Base-by-base conservation (phyloP, 2,888 invertebrate genomes). In the Phortica okadai region DNA sequence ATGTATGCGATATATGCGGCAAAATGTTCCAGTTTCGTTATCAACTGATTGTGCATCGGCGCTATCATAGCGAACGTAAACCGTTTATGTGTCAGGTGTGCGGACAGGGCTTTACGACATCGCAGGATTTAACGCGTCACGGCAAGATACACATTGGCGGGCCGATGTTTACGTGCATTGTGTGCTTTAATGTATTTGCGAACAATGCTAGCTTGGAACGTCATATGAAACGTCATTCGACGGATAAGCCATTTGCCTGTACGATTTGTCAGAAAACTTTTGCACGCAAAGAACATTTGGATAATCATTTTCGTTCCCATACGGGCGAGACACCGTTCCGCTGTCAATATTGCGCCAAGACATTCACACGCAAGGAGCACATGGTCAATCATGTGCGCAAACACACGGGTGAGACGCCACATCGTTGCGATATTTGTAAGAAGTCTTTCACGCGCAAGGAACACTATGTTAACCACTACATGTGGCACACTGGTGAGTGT, bases 21-120 rank as follows among this genome's bases (percentile, higher is more conserved):
- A 96, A 97, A 92, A 95, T 96, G 92, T 97, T 97, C 92, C 96
- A 96, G 87, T 97, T 95, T 91, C 94, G 96, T 77, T 97, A 97
- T 92, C 97, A 97, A 90, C 93, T 97, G 77, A 97, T 97, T 85
- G 96, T 97, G 62, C 97, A 97, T 92, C 93, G 96, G 87, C 94
- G 97, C 84, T 97, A 97, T 91, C 97, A 97, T 87, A 96, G 95
- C 62, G 96, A 97, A 91, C 93, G 95, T 82, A 97, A 97, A 90
- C 96, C 96, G 64, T 96, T 96, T 89, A 95, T 96, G 78, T 94
- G 94, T 90, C 93, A 94, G 93, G 96, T 96, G 58, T 97, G 96
- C 89, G 96, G 96, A 44, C 95, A 96, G 86, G 96, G 96, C 33
- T 97, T 96, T 89, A 94, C 95, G 75, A 95, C 95, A 90, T 95